Evolutionary conservation across 2,113 vertebrate species (phyloP).

Genomic region (Oryzias javanicus): DNA sequence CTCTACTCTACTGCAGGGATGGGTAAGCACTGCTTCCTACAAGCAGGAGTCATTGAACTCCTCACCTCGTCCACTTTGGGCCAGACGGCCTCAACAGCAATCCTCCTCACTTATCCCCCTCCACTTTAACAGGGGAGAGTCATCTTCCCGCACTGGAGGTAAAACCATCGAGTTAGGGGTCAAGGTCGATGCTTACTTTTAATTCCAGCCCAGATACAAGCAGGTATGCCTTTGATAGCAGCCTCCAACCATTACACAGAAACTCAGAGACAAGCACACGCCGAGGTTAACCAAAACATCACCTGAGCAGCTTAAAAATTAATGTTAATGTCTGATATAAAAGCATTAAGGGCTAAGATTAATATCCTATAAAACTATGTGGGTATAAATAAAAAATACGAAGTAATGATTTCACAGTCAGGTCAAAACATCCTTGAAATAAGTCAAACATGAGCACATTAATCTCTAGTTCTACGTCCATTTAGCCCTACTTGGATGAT

Average conservation of each 20-base stretch:
- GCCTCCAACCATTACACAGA: background rate
- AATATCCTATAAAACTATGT: too few species aligned
- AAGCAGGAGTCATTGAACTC: too few species aligned
- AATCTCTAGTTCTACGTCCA: background rate
- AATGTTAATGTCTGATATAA: background rate
- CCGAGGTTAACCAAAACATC: conserved; percentile 3
- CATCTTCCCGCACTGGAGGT: conserved; percentile 47
- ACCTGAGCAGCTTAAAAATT: background rate
- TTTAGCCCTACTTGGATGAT: background rate
- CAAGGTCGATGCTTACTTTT: conserved; percentile 13
- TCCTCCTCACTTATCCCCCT: conserved; percentile 42
- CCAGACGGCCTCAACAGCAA: conserved; percentile 48
- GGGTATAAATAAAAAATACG: too few species aligned
- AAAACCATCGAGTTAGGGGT: conserved; percentile 3
- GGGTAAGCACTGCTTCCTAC: too few species aligned
- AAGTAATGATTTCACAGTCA: too few species aligned
- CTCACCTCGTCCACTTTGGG: too few species aligned
- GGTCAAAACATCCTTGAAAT: too few species aligned
- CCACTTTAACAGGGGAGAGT: conserved; percentile 42
- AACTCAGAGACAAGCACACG: background rate
- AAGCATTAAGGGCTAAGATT: too few species aligned
- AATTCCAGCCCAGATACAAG: conserved; percentile 28
- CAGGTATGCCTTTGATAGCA: background rate
- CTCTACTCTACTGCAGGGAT: too few species aligned
- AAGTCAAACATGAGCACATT: background rate